These are phyloP conservation scores for Typhlichthys eigenmanni DNA, from an alignment of 2,797 vertebrate species.

Conservation along the genomic window DNA sequence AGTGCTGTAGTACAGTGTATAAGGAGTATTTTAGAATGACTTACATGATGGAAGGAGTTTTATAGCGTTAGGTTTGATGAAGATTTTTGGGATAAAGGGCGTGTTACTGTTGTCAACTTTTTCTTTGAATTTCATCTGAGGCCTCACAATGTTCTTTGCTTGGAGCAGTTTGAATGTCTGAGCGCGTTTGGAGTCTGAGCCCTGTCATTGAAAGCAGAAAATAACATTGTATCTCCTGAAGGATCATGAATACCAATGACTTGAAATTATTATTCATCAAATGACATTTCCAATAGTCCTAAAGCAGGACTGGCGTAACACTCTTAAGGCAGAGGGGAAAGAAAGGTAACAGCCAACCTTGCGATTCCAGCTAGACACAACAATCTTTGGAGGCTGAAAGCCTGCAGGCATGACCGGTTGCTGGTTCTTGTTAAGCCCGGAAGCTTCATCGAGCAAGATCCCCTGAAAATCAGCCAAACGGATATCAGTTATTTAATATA, in stretches of 20 bases:
- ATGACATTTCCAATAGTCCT: background rate
- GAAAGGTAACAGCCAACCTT: conserved; percentile 77
- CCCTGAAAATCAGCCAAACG: conserved; percentile 73
- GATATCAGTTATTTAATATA: no score
- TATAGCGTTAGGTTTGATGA: conserved; percentile 91
- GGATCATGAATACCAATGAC: background rate
- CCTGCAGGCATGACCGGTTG: conserved; percentile 91
- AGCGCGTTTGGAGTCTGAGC: conserved; percentile 69
- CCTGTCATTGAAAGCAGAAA: conserved; percentile 58
- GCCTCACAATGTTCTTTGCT: conserved; percentile 90
- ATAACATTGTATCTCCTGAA: conserved; percentile 8
- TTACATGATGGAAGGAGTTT: conserved; percentile 90
- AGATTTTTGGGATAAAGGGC: conserved; percentile 92
- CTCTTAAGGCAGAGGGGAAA: conserved; percentile 18
- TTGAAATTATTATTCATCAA: conserved; percentile 8
- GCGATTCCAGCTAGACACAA: conserved; percentile 98
- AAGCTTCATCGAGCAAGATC: conserved; percentile 91
- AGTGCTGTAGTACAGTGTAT: background rate
- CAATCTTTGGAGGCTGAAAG: conserved; percentile 87
- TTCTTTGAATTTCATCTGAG: conserved; percentile 92
- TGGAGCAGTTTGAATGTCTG: conserved; percentile 92
- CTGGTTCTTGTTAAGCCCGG: conserved; percentile 89
- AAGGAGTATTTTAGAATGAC: conserved; percentile 6
- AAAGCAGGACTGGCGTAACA: conserved; percentile 15
- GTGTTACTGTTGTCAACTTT: conserved; percentile 96